Evolutionary conservation across 2,113 vertebrate species (phyloP).

Genomic region (Eudorcas thomsonii): DNA sequence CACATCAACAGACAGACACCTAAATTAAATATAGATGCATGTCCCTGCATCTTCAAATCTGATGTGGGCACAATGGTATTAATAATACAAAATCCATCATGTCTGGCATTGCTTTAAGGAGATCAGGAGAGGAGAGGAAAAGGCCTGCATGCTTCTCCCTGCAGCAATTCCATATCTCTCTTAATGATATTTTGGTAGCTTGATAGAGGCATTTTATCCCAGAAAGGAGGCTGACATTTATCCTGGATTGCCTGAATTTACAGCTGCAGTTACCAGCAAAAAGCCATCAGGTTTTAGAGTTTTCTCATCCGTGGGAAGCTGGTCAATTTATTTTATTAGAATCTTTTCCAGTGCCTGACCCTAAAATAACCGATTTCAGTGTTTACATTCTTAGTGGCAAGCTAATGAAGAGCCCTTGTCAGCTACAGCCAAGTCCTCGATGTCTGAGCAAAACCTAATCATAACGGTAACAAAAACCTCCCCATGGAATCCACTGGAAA

Average conservation of each 20-base stretch:
- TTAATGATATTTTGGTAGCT: slow-evolving; percentile 9
- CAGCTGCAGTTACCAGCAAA: slow-evolving; percentile 48
- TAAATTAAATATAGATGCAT: slow-evolving; percentile 39
- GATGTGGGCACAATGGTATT: background rate
- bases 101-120: slow-evolving; percentile 27
- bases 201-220: slow-evolving; percentile 61
- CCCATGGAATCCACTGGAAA: no score
- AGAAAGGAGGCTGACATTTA: slow-evolving; percentile 27
- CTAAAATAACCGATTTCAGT: slow-evolving; percentile 63
- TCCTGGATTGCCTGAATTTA: slow-evolving; percentile 66
- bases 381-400: slow-evolving; percentile 57
- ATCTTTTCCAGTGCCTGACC: slow-evolving; percentile 63
- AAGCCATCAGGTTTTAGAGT: slow-evolving; percentile 42
- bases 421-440: background rate
- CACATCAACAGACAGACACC: background rate
- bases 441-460: slow-evolving; percentile 28
- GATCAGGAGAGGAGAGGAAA: background rate
- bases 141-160: background rate
- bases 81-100: slow-evolving; percentile 11
- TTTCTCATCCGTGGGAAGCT: slow-evolving; percentile 56
- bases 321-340: slow-evolving; percentile 66
- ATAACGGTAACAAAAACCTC: background rate
- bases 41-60: background rate
- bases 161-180: background rate
- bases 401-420: slow-evolving; percentile 51